Evolutionary conservation across 2,113 vertebrate genomes (phyloP).

Genomic region (Erpornis zantholeuca): DNA sequence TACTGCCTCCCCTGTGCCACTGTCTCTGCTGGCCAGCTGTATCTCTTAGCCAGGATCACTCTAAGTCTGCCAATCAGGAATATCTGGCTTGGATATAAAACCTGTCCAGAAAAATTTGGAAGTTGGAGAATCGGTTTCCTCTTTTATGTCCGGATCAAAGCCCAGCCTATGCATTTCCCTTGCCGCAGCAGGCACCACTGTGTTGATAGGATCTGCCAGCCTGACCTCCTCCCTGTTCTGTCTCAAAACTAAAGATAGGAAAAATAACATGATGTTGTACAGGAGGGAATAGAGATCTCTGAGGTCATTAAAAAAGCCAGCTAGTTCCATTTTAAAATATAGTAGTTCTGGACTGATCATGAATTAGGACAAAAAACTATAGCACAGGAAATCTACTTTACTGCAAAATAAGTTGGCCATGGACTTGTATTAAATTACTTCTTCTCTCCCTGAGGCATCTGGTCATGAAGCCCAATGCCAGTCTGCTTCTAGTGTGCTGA

Average conservation of each 20-base stretch:
- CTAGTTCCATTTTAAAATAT: neutral
- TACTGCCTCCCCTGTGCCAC: neutral
- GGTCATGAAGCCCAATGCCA: neutral
- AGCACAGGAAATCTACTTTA: neutral
- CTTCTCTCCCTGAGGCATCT: neutral
- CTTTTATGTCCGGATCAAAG: constrained; percentile 21
- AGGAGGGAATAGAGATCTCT: neutral
- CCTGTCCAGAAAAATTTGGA: neutral
- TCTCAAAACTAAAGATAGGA: neutral
- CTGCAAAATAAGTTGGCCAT: neutral
- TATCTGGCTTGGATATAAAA: neutral
- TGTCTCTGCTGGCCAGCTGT: neutral
- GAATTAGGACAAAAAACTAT: neutral
- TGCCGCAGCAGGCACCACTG: neutral
- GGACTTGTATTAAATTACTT: neutral
- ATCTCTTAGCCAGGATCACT: neutral
- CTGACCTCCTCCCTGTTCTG: neutral
- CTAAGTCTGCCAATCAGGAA: neutral
- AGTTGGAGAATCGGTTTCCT: neutral
- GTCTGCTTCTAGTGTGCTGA: neutral
- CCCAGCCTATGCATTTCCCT: neutral
- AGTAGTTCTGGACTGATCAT: neutral
- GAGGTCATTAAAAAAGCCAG: neutral
- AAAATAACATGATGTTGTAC: neutral
- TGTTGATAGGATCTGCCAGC: neutral